A percentile compares a stretch with the other conserved stretches of the same genome.
Evolutionary conservation across 2,113 vertebrate species (phyloP).

Genomic region (Gymnorhina tibicen): DNA sequence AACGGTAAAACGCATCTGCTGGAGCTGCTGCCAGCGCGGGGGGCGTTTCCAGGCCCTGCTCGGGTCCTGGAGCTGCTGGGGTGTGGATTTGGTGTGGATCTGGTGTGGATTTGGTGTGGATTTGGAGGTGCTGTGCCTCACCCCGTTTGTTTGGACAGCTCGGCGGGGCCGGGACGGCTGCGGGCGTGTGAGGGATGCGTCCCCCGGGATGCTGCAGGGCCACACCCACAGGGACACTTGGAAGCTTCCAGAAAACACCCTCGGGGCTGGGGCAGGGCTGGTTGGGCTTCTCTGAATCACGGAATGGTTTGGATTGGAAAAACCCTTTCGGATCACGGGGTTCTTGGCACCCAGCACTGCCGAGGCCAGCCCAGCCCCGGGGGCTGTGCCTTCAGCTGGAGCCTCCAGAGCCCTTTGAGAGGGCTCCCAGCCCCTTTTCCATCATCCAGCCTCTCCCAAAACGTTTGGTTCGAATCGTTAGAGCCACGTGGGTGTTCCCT

Average conservation of each 20-base stretch:
- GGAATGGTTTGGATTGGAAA: neutral
- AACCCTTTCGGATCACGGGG: neutral
- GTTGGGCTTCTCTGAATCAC: neutral
- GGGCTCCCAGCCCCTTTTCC: neutral
- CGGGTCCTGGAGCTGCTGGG: neutral
- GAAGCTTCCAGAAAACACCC: neutral
- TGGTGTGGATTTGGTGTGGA: neutral
- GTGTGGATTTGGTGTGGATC: neutral
- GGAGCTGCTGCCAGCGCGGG: neutral
- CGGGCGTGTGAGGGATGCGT: neutral
- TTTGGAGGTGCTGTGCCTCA: neutral
- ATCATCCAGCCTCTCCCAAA: neutral
- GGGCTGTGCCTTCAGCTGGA: neutral
- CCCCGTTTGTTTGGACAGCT: neutral
- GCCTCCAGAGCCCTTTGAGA: neutral
- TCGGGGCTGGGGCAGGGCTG: neutral
- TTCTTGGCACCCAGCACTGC: neutral
- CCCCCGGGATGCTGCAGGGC: neutral
- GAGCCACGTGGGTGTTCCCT: neutral
- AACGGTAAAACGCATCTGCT: conserved; percentile 38
- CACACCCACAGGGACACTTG: neutral
- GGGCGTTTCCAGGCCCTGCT: neutral
- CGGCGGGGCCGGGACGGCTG: neutral
- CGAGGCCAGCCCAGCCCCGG: neutral
- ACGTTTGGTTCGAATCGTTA: neutral